These are phyloP conservation scores for Urocynchramus pylzowi DNA, from an alignment of 2,113 vertebrate genomes.

Conservation along the genomic window DNA sequence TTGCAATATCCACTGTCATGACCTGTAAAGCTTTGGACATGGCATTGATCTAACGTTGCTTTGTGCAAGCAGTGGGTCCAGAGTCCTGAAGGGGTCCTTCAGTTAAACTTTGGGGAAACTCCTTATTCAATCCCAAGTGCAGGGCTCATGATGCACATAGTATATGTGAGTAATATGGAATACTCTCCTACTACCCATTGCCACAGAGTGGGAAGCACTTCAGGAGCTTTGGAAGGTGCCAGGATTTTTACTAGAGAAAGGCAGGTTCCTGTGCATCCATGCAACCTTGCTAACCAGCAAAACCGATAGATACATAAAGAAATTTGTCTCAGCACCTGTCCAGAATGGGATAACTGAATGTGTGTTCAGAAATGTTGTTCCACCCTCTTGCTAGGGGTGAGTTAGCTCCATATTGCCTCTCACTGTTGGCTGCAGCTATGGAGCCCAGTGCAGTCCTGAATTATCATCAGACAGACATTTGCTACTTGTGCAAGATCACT, in stretches of 20 bases:
- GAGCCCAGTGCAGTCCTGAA: neutral
- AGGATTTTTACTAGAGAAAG: neutral
- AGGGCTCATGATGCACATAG: neutral
- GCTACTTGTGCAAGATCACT: neutral
- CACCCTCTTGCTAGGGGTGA: neutral
- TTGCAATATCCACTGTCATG: neutral
- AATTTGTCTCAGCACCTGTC: neutral
- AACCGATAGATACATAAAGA: neutral
- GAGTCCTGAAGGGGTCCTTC: neutral
- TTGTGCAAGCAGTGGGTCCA: no score
- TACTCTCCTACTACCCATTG: neutral
- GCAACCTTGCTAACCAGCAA: neutral
- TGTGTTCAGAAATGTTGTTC: neutral
- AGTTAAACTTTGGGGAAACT: neutral
- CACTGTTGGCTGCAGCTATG: neutral
- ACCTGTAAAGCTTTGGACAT: neutral
- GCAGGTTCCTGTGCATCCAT: neutral
- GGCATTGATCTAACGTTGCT: neutral
- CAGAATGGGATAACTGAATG: neutral
- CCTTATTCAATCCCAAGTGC: neutral
- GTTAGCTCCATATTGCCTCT: neutral
- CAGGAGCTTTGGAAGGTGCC: neutral
- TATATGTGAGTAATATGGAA: neutral
- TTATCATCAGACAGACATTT: neutral
- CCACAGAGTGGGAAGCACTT: neutral